Base-by-base conservation (phyloP, 1,140 invertebrate genomes). In the Heliconius nattereri region DNA sequence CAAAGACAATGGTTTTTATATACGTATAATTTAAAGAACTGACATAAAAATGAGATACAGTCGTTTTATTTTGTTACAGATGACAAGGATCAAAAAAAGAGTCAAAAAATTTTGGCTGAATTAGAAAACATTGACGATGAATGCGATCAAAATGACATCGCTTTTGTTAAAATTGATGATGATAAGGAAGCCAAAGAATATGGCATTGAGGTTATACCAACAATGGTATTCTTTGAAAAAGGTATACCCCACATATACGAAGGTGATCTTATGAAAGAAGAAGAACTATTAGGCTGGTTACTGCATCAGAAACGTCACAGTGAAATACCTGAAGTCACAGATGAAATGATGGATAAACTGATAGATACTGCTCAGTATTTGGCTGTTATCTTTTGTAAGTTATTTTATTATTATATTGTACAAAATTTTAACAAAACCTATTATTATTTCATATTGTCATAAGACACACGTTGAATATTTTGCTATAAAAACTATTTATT, bases 91-190 rank as follows among this genome's bases (percentile, higher is more conserved):
- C 97, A 98, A 86, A 97, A 98, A 91, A 98, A 98, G 91, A 98
- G 97, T 90, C 96, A 98, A 91, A 98, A 98, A 93, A 96, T 98
- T 74, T 94, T 99, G 71, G 93, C 95, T 45, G 98, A 98, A 94
- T 93, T 99, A 85, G 98, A 99, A 95, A 98, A 98, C 88, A 99
- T 99, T 85, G 98, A 99, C 89, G 98, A 98, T 91, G 98, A 98
- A 90, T 98, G 98, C 92, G 98, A 99, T 93, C 96, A 98, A 89
- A 98, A 98, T 89, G 97, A 98, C 86, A 98, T 99, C 85, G 97
- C 97, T 26, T 98, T 99, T 90, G 98, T 99, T 2, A 99, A 99
- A 92, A 98, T 99, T 82, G 97, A 98, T 87, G 97, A 98, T 86
- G 96, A 96, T 79, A 96, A 97, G 75, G 98, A 98, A 94, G 98